Evolutionary conservation across 2,113 vertebrate species (phyloP).

Genomic region (Gymnorhina tibicen): DNA sequence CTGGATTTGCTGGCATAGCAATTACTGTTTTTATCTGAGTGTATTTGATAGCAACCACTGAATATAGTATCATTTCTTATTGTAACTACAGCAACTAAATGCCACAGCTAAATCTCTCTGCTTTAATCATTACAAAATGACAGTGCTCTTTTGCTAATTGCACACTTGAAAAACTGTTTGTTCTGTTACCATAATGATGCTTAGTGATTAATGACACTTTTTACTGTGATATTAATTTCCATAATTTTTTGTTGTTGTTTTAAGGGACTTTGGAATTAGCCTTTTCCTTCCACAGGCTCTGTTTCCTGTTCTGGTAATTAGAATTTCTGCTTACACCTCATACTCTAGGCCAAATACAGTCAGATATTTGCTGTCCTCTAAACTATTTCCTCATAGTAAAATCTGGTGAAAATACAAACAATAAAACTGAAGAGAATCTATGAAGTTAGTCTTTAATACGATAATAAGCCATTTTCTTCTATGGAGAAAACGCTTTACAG

Average conservation of each 20-base stretch:
- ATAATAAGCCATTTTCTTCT: neutral
- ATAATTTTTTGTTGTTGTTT: neutral
- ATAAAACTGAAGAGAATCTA: neutral
- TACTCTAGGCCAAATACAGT: neutral
- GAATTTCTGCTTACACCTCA: neutral
- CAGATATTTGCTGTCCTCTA: neutral
- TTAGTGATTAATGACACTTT: neutral
- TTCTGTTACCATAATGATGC: neutral
- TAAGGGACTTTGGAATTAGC: neutral
- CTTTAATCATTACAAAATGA: neutral
- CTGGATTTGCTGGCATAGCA: neutral
- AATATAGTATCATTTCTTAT: neutral
- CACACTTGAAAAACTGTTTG: neutral
- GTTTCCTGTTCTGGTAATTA: neutral
- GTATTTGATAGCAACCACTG: neutral
- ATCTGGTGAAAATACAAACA: neutral
- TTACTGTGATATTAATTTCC: neutral
- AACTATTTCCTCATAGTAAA: neutral
- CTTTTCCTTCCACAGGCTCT: neutral
- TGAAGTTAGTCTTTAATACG: neutral
- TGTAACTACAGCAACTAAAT: neutral
- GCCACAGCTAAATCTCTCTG: neutral
- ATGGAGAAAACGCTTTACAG: neutral
- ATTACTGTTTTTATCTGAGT: neutral
- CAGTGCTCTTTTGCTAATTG: neutral